These are phyloP conservation scores for Stercorarius parasiticus DNA, from an alignment of 2,113 vertebrate species.

Conservation along the genomic window DNA sequence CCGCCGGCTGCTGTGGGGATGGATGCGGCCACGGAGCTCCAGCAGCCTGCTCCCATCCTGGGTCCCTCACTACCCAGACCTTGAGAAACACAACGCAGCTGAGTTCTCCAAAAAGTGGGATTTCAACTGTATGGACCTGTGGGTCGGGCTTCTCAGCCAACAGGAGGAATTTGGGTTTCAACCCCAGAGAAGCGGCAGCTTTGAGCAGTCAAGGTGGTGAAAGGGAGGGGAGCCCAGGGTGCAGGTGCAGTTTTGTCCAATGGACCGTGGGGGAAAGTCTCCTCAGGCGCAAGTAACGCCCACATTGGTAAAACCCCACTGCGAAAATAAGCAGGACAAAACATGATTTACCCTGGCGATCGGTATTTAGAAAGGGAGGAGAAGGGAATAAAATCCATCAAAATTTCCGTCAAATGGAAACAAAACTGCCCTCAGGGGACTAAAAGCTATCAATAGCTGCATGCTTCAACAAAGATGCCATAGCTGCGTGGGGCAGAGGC, in stretches of 20 bases:
- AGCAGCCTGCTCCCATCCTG: not conserved
- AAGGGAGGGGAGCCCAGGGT: not conserved
- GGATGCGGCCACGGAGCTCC: not conserved
- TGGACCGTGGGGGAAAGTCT: not conserved
- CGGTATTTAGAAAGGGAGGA: not conserved
- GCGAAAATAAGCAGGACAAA: not conserved
- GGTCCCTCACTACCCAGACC: not conserved
- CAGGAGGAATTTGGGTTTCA: not conserved
- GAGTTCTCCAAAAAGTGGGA: not conserved
- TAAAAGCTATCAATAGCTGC: not conserved
- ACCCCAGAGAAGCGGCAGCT: not conserved
- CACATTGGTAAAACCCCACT: fast-evolving
- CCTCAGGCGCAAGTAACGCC: not conserved
- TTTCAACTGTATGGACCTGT: not conserved
- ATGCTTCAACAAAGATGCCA: not conserved
- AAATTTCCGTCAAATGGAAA: not conserved
- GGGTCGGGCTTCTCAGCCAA: not conserved
- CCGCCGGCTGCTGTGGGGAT: not conserved
- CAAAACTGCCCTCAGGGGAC: not conserved
- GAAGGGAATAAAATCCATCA: not conserved
- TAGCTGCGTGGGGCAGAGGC: fast-evolving
- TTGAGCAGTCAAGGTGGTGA: not conserved
- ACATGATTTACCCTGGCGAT: not conserved
- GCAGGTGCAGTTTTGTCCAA: not conserved
- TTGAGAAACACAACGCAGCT: not conserved